Percentiles rank a stretch among this genome's conserved stretches.
These are phyloP conservation scores for Hyalella azteca DNA, from an alignment of 2,888 invertebrate genomes.

Conservation along the genomic window DNA sequence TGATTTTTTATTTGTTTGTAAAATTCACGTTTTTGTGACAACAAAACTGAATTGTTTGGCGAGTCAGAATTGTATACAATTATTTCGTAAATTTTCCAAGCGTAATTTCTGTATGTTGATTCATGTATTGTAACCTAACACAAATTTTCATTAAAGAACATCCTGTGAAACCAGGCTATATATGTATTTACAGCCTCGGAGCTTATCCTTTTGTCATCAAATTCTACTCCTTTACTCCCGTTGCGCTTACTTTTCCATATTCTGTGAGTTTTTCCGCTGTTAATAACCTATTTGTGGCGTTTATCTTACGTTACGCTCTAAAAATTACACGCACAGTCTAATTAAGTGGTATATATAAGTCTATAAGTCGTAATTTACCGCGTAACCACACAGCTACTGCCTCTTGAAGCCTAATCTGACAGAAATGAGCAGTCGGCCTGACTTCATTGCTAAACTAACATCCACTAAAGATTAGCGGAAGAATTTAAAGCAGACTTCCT, in stretches of 20 bases:
- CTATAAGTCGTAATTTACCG: not conserved
- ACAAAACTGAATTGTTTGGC: too few species aligned
- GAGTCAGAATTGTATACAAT: too few species aligned
- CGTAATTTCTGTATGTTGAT: too few species aligned
- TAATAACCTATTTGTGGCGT: not conserved
- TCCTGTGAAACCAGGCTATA: too few species aligned
- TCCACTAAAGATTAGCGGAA: not conserved
- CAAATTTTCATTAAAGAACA: too few species aligned
- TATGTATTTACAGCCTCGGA: not conserved
- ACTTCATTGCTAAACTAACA: not conserved
- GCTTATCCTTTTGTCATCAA: not conserved
- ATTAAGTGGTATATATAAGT: not conserved
- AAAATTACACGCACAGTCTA: not conserved
- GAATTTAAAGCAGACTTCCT: not conserved
- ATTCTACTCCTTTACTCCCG: not conserved
- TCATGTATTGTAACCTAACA: too few species aligned
- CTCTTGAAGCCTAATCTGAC: not conserved
- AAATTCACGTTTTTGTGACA: too few species aligned
- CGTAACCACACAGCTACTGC: not conserved
- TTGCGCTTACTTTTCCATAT: not conserved
- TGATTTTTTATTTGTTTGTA: too few species aligned
- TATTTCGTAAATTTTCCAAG: too few species aligned
- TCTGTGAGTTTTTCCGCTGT: not conserved
- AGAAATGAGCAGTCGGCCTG: not conserved
- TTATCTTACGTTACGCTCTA: not conserved